These are phyloP conservation scores for Hemibagrus guttatus DNA, from an alignment of 2,797 vertebrate genomes.

Conservation along the genomic window DNA sequence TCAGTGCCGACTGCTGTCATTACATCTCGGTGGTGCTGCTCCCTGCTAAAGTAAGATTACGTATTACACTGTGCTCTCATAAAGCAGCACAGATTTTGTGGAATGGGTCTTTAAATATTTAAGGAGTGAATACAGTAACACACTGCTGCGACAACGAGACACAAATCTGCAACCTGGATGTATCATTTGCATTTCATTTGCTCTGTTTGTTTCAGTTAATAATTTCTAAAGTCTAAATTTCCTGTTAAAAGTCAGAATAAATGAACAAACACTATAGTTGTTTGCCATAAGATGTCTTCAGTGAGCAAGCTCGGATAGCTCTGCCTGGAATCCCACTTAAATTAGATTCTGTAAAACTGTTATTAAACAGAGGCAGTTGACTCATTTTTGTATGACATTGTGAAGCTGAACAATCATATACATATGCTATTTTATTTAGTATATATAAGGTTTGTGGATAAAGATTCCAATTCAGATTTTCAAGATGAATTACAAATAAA, in stretches of 20 bases:
- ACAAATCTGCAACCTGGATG: slow-evolving; percentile 68
- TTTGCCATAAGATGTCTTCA: slow-evolving; percentile 22
- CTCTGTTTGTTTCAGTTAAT: slow-evolving; percentile 56
- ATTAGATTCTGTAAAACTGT: not conserved
- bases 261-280: slow-evolving; percentile 40
- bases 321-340: not conserved
- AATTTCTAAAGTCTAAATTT: slow-evolving; percentile 45
- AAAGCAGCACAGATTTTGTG: slow-evolving; percentile 67
- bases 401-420: not conserved
- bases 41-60: slow-evolving; percentile 79
- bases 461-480: slow-evolving; percentile 7
- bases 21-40: slow-evolving; percentile 64
- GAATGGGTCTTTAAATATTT: slow-evolving; percentile 79
- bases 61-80: slow-evolving; percentile 67
- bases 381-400: not conserved
- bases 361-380: not conserved
- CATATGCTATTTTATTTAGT: too few relatives aligned
- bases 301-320: not conserved
- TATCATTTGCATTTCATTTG: slow-evolving; percentile 70
- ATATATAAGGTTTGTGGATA: not conserved
- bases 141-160: slow-evolving; percentile 60
- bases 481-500: slow-evolving; percentile 78
- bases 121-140: slow-evolving; percentile 72
- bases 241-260: slow-evolving; percentile 48
- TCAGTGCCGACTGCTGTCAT: slow-evolving; percentile 62